Percentiles rank a stretch among this genome's conserved stretches.
phyloP scores from a whole-genome alignment of 2,888 invertebrate species.

The Drosophila lutescens region DNA sequence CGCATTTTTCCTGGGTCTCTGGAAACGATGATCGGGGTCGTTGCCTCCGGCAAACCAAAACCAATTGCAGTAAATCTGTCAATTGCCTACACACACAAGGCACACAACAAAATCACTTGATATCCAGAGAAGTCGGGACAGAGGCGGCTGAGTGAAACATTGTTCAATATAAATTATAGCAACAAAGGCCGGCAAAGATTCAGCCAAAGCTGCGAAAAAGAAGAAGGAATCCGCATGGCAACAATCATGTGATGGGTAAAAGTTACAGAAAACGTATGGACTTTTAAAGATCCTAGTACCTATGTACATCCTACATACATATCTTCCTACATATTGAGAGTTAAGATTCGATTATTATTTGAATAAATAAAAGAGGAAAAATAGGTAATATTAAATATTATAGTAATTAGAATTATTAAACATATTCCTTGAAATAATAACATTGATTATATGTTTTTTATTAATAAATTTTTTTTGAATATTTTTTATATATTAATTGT shows the following conservation, averaged over 20 bases:
- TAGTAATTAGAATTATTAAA: too few species aligned
- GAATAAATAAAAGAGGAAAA: too few species aligned
- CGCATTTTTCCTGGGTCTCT: constrained; percentile 10
- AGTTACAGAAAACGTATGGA: neutral
- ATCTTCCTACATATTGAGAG: too few species aligned
- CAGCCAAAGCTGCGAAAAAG: constrained; percentile 12
- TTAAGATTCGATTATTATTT: too few species aligned
- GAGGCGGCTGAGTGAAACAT: constrained; percentile 24
- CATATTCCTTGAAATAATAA: too few species aligned
- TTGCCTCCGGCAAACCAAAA: constrained; percentile 31
- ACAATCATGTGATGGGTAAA: neutral
- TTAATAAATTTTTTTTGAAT: too few species aligned
- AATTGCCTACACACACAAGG: constrained; percentile 44
- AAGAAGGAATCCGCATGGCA: constrained; percentile 7
- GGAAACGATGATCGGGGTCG: constrained; percentile 22
- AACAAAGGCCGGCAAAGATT: constrained; percentile 22
- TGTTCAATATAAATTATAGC: constrained; percentile 22
- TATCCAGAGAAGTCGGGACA: constrained; percentile 5
- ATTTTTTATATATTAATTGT: too few species aligned
- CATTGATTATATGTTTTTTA: too few species aligned
- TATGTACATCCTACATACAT: too few species aligned
- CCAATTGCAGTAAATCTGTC: constrained; percentile 73
- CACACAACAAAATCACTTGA: constrained; percentile 9
- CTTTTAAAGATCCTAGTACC: too few species aligned
- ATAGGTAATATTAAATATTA: too few species aligned